Percentiles rank a stretch among this genome's conserved stretches.
phyloP scores from a whole-genome alignment of 2,113 vertebrate species.

The Catagonus wagneri region DNA sequence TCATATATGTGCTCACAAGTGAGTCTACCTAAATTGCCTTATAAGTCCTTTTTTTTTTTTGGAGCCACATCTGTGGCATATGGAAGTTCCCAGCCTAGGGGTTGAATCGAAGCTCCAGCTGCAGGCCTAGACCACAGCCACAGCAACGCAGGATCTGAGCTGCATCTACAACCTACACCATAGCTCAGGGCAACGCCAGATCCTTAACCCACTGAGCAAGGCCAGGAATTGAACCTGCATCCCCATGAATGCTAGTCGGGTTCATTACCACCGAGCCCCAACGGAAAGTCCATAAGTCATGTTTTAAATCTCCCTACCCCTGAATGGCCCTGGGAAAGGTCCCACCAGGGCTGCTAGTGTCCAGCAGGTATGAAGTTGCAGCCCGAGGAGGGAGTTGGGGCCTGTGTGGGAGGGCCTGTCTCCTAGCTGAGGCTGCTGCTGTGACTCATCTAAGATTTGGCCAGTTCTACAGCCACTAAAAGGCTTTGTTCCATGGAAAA shows the following conservation, averaged over 20 bases:
- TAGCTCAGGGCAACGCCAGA: too few relatives aligned
- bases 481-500: slow-evolving; percentile 52
- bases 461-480: slow-evolving; percentile 15
- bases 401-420: background rate
- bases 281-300: background rate
- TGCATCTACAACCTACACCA: too few relatives aligned
- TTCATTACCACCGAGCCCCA: too few relatives aligned
- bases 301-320: slow-evolving; percentile 1
- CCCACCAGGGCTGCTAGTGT: background rate
- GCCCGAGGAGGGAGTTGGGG: background rate
- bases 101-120: too few relatives aligned
- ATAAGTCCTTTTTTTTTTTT: background rate
- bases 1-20: background rate
- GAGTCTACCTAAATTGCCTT: background rate
- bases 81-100: too few relatives aligned
- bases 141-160: too few relatives aligned
- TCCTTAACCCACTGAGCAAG: too few relatives aligned
- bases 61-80: too few relatives aligned
- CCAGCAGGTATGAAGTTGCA: background rate
- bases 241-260: too few relatives aligned
- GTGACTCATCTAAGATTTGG: slow-evolving; percentile 2
- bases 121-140: too few relatives aligned
- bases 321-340: background rate
- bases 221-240: too few relatives aligned
- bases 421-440: background rate